These are phyloP conservation scores for Riptortus pedestris DNA, from an alignment of 1,140 invertebrate genomes.

Conservation along the genomic window DNA sequence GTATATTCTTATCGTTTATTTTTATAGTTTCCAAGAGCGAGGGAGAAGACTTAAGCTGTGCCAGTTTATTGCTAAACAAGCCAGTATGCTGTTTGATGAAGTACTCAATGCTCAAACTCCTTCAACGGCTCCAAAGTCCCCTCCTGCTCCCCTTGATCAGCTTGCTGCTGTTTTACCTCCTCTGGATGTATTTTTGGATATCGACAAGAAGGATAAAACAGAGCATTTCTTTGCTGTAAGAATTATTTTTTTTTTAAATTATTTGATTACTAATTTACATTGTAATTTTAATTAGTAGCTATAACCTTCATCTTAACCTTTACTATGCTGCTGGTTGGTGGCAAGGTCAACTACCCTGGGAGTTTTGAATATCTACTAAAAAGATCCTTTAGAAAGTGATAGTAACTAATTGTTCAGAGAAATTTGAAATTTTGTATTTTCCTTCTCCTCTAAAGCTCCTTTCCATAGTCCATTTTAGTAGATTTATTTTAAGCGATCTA, in stretches of 20 bases:
- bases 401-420: too few relatives aligned
- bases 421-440: too few relatives aligned
- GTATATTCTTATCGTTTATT: too few relatives aligned
- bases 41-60: conserved; percentile 70
- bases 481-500: too few relatives aligned
- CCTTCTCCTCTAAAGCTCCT: too few relatives aligned
- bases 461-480: too few relatives aligned
- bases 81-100: conserved; percentile 51
- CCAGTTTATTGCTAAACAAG: conserved; percentile 71
- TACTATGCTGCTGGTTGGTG: too few relatives aligned
- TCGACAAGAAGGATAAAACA: conserved; percentile 58
- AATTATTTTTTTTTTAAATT: conserved; percentile 20
- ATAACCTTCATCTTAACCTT: too few relatives aligned
- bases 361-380: too few relatives aligned
- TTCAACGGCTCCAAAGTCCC: background rate
- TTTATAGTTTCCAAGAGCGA: conserved; percentile 62
- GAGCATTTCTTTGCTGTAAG: conserved; percentile 70
- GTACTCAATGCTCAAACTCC: conserved; percentile 32
- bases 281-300: too few relatives aligned
- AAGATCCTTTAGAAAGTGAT: too few relatives aligned
- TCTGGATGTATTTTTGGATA: conserved; percentile 64
- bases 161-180: conserved; percentile 74
- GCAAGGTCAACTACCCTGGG: too few relatives aligned
- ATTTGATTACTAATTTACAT: background rate
- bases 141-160: conserved; percentile 42